Evolutionary conservation across 2,113 vertebrate species (phyloP).

Genomic region (Gallinago paraguaiae): DNA sequence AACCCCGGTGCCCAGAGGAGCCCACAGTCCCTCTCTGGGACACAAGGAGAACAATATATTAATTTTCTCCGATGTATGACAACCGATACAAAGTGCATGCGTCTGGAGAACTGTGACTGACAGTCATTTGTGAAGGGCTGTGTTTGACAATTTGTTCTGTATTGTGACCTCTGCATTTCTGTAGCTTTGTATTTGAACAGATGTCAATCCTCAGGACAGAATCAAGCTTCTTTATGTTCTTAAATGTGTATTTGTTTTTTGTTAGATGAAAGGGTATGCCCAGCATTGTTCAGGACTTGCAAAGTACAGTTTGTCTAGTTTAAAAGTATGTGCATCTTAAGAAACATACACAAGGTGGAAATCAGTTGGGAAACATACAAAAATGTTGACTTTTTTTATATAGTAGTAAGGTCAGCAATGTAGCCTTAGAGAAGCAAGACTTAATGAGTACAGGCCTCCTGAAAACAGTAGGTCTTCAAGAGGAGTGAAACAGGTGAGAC

Average conservation of each 20-base stretch:
- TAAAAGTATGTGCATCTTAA: neutral
- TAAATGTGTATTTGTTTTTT: neutral
- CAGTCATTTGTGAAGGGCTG: neutral
- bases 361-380: neutral
- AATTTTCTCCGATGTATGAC: neutral
- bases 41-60: neutral
- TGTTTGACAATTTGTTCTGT: constrained; percentile 18
- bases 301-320: neutral
- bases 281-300: neutral
- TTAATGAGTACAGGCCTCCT: neutral
- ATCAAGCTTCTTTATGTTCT: neutral
- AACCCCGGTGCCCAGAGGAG: neutral
- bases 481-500: neutral
- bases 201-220: neutral
- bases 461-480: neutral
- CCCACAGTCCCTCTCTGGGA: neutral
- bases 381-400: neutral
- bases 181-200: neutral
- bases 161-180: neutral
- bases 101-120: neutral
- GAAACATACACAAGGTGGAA: neutral
- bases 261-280: neutral
- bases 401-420: neutral
- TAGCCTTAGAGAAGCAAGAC: neutral
- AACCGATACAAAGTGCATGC: neutral